phyloP scores from a whole-genome alignment of 2,888 invertebrate genomes.

The Carpatolechia fugitivella region DNA sequence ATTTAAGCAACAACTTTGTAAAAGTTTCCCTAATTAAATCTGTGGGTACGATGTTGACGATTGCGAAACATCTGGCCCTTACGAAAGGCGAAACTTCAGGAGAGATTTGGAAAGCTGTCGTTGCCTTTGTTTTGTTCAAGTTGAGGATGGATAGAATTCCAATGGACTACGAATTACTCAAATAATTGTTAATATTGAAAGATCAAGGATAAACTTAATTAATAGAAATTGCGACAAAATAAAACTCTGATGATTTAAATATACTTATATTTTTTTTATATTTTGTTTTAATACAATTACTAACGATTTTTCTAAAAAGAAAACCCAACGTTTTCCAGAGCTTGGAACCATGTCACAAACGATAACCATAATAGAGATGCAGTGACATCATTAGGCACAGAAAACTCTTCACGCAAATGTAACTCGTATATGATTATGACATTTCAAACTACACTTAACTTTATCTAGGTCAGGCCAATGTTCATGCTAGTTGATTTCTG shows the following conservation, averaged over 20 bases:
- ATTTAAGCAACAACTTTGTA: slow-evolving; percentile 47
- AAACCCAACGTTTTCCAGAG: no score
- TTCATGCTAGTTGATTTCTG: background rate
- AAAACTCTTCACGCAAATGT: slow-evolving; percentile 3
- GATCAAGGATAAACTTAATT: no score
- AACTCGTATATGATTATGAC: slow-evolving; percentile 12
- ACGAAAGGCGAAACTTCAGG: slow-evolving; percentile 20
- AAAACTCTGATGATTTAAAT: no score
- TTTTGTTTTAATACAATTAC: no score
- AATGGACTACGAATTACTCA: background rate
- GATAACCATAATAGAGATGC: background rate
- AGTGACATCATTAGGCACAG: background rate
- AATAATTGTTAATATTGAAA: background rate
- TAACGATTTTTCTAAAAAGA: no score
- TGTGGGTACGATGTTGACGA: slow-evolving; percentile 35
- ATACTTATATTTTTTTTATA: no score
- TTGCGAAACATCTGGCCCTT: slow-evolving; percentile 56
- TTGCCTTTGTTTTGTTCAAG: slow-evolving; percentile 33
- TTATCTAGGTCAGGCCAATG: background rate
- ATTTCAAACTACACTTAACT: slow-evolving; percentile 9
- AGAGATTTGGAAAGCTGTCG: slow-evolving; percentile 31
- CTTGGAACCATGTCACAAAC: no score
- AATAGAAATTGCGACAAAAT: no score
- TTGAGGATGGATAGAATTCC: slow-evolving; percentile 9
- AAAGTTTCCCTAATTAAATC: slow-evolving; percentile 63